Conservation (phyloP, 2,888 invertebrate species). For the Sphaerophoria taeniata region DNA sequence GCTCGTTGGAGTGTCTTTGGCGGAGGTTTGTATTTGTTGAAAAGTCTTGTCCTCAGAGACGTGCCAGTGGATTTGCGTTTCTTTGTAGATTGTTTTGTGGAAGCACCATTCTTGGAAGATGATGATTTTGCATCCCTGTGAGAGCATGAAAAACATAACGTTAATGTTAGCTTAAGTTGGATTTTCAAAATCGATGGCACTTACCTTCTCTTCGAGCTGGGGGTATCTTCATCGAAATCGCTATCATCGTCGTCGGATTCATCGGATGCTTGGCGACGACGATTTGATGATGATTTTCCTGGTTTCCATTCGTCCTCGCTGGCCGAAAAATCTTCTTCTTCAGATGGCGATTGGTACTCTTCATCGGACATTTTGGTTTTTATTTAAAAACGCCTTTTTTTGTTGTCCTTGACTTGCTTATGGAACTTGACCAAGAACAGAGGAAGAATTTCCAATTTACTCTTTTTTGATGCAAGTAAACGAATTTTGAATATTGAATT, state of each 20-base stretch:
- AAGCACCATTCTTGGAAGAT: slow-evolving; percentile 30
- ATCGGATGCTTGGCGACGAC: slow-evolving; percentile 74
- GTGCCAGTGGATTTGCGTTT: slow-evolving; percentile 67
- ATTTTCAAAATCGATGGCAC: background rate
- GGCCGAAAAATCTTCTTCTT: slow-evolving; percentile 81
- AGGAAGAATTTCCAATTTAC: background rate
- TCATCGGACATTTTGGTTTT: slow-evolving; percentile 79
- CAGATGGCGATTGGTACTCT: slow-evolving; percentile 79
- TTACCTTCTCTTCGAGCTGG: slow-evolving; percentile 46
- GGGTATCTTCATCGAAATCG: slow-evolving; percentile 78
- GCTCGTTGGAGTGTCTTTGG: slow-evolving; percentile 76
- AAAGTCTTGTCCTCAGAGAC: slow-evolving; percentile 76
- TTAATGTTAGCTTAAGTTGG: background rate
- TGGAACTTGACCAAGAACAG: background rate
- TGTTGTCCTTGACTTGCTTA: background rate
- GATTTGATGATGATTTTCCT: slow-evolving; percentile 71
- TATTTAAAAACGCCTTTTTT: background rate
- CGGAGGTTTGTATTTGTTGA: slow-evolving; percentile 81
- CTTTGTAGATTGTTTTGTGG: slow-evolving; percentile 43
- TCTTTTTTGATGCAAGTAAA: background rate
- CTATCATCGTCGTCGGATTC: slow-evolving; percentile 82
- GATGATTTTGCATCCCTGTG: slow-evolving; percentile 38
- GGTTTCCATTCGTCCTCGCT: slow-evolving; percentile 82
- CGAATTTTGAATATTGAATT: background rate
- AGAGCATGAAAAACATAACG: background rate